Evolutionary conservation across 1,140 invertebrate species (phyloP).

Genomic region (Nephila pilipes): DNA sequence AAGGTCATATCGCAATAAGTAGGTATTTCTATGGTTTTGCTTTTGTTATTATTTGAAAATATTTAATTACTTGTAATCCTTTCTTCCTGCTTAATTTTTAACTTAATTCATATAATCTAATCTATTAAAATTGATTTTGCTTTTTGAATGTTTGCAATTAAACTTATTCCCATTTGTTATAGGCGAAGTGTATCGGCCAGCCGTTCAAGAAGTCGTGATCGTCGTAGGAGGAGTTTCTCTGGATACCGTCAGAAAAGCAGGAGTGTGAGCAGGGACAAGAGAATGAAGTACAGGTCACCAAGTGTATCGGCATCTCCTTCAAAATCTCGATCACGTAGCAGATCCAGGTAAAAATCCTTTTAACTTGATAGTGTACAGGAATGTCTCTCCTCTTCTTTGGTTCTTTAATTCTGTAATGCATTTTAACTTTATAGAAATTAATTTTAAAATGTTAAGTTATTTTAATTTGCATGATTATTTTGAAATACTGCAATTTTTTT

Average conservation of each 20-base stretch:
- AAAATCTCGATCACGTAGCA: constrained; percentile 33
- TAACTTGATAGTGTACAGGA: too few species aligned
- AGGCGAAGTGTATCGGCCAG: constrained; percentile 64
- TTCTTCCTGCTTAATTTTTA: too few species aligned
- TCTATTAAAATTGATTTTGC: too few species aligned
- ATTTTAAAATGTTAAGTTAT: too few species aligned
- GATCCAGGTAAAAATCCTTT: constrained; percentile 36
- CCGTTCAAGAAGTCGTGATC: constrained; percentile 62
- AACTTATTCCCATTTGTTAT: neutral
- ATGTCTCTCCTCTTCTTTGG: too few species aligned
- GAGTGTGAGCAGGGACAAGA: constrained; percentile 66
- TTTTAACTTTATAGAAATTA: too few species aligned
- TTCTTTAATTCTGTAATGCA: too few species aligned
- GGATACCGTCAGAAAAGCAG: constrained; percentile 68
- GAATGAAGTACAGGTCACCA: constrained; percentile 53
- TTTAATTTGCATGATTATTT: too few species aligned
- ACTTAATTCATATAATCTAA: too few species aligned
- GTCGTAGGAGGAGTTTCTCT: constrained; percentile 54
- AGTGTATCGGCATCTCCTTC: constrained; percentile 62
- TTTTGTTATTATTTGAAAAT: neutral
- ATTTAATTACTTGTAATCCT: too few species aligned
- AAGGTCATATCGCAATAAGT: constrained; percentile 39
- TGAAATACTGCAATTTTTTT: too few species aligned
- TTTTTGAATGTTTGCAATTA: too few species aligned
- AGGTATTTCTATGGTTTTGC: neutral